A percentile compares a stretch with the other conserved stretches of the same genome.
Conservation (phyloP, 2,797 vertebrate genomes). For the Intellagama lesueurii region DNA sequence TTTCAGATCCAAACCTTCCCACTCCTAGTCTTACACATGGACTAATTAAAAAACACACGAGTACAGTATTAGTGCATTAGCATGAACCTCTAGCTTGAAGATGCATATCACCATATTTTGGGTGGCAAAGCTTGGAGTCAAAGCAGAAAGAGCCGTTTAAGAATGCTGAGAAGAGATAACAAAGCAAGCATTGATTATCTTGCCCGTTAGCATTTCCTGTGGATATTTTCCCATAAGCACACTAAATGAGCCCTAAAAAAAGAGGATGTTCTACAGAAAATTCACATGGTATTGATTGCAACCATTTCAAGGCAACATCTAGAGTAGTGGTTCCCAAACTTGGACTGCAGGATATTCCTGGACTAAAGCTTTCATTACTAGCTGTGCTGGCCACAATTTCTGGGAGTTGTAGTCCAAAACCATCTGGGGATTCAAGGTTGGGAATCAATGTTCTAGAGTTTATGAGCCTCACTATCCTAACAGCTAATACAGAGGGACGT, state of each 20-base stretch:
- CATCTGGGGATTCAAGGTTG: too few relatives aligned
- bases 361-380: too few relatives aligned
- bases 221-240: background rate
- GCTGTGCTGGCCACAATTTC: too few relatives aligned
- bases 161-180: constrained; percentile 7
- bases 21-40: background rate
- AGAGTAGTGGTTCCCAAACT: too few relatives aligned
- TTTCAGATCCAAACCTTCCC: too few relatives aligned
- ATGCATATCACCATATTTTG: background rate
- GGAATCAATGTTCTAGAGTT: too few relatives aligned
- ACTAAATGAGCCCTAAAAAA: background rate
- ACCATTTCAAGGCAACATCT: background rate
- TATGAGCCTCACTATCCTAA: too few relatives aligned
- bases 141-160: background rate
- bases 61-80: background rate
- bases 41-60: background rate
- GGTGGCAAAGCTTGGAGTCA: background rate
- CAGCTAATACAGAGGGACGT: too few relatives aligned
- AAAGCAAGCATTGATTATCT: background rate
- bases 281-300: background rate
- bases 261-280: background rate
- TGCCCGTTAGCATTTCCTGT: background rate
- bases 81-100: background rate
- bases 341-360: too few relatives aligned
- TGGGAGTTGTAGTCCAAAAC: too few relatives aligned